These are phyloP conservation scores for Apostichopus leukothele DNA, from an alignment of 53 echinoderm and acorn worm genomes.

Conservation along the genomic window DNA sequence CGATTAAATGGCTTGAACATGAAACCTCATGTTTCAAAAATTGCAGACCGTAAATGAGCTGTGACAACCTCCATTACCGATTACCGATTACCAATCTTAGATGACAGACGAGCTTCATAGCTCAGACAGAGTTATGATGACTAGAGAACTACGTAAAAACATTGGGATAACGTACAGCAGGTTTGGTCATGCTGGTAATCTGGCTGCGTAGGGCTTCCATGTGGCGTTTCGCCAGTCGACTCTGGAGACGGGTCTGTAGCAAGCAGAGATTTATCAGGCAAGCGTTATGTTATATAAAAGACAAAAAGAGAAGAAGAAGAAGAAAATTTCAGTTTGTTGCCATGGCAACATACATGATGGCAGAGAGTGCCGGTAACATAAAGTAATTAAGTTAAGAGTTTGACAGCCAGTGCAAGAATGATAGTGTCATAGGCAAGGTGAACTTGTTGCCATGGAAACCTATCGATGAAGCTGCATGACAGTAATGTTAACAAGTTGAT, in stretches of 20 bases:
- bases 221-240: conserved; percentile 63
- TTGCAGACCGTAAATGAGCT: too few relatives aligned
- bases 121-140: too few relatives aligned
- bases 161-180: conserved; percentile 58
- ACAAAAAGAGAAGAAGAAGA: background rate
- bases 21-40: too few relatives aligned
- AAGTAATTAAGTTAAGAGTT: background rate
- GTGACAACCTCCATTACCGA: too few relatives aligned
- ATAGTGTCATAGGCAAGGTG: background rate
- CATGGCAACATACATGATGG: background rate
- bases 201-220: conserved; percentile 59
- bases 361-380: background rate
- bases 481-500: too few relatives aligned
- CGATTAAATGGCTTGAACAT: too few relatives aligned
- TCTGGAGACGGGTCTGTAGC: conserved; percentile 58
- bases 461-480: too few relatives aligned
- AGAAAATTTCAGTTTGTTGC: background rate
- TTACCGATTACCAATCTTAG: too few relatives aligned
- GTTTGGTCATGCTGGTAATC: conserved; percentile 66
- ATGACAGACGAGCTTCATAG: too few relatives aligned
- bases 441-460: background rate
- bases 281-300: background rate
- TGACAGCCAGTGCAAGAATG: too few relatives aligned
- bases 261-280: conserved; percentile 25
- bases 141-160: too few relatives aligned